Evolutionary conservation across 2,888 invertebrate genomes (phyloP).

Genomic region (Perithous albicinctus): DNA sequence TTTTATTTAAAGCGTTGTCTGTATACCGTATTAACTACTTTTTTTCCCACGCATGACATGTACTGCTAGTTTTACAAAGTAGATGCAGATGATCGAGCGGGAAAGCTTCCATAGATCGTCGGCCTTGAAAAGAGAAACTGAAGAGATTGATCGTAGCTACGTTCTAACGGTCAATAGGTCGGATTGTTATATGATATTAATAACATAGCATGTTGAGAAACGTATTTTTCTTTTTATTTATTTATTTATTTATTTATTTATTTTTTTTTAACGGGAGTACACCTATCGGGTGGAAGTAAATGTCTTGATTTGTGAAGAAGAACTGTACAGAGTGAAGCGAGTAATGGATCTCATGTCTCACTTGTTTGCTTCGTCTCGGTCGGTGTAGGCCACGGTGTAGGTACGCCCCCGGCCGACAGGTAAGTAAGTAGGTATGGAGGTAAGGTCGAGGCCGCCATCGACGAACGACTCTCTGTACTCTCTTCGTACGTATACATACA

Average conservation of each 20-base stretch:
- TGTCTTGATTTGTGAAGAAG: too few relatives aligned
- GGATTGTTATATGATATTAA: background rate
- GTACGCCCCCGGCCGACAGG: constrained; percentile 64
- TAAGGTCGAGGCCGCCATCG: constrained; percentile 78
- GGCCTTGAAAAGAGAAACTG: constrained; percentile 65
- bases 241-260: too few relatives aligned
- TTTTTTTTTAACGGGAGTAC: constrained; percentile 19
- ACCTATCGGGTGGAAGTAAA: background rate
- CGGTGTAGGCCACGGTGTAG: constrained; percentile 66
- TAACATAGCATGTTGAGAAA: constrained; percentile 9
- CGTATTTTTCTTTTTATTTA: constrained; percentile 2
- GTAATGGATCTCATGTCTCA: constrained; percentile 12
- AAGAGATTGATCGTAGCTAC: constrained; percentile 64
- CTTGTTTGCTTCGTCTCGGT: constrained; percentile 19
- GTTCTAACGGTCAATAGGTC: constrained; percentile 14
- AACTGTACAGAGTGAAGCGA: constrained; percentile 4
- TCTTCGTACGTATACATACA: constrained; percentile 20
- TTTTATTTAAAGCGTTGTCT: background rate
- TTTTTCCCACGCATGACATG: background rate
- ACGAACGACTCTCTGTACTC: constrained; percentile 48
- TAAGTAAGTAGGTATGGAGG: constrained; percentile 82
- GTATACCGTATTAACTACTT: background rate
- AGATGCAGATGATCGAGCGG: constrained; percentile 38
- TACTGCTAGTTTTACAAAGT: background rate
- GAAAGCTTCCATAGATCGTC: constrained; percentile 16